Base-by-base conservation (phyloP, 2,797 vertebrate species). In the Chiloscyllium punctatum region DNA sequence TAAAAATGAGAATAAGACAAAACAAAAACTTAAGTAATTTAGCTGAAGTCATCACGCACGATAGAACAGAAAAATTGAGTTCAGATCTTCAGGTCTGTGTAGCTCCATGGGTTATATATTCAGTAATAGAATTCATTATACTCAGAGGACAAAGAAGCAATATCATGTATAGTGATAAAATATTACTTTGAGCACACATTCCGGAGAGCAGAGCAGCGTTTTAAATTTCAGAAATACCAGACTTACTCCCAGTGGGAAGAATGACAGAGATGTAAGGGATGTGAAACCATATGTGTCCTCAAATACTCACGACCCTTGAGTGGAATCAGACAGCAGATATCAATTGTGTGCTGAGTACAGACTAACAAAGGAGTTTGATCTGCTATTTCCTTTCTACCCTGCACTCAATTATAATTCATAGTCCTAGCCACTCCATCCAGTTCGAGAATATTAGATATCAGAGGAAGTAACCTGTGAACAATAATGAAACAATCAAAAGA, bases 401-500 rank as follows among this genome's bases (percentile, higher is more conserved):
- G 23, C 30, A 42, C 94, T 95, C 71, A 95, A 74, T 95, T 95
- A 71, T 16, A 95, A 48, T 77, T 95, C n/a, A 33, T 8, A 95
- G 48, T 16, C 48, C 25, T 74, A 13, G 94, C 94, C 33, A 91
- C 15, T 66, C 57, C 33, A 62, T 66, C 13, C 27, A 72, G 23
- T 57, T 30, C 5, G 16, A 33, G 69, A 95, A 21, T 48, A 53
- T 33, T 16, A 53, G 42, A 72, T 69, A 18, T 94, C 0, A 15
- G 71, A 94, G 68, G 42, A 74, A 72, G 74, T 30, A 95, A 15
- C 42, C 13, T 66, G 30, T n/a, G 68, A 94, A 69, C 92, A 48
- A 94, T 51, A 71, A 72, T 48, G 68, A 94, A 94, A 94, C 37
- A 94, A 94, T 94, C 37, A 71, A 71, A 62, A 94, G 25, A 68